Percentiles rank a stretch among this genome's conserved stretches.
phyloP scores from a whole-genome alignment of 2,888 invertebrate species.

The Tipula lateralis region DNA sequence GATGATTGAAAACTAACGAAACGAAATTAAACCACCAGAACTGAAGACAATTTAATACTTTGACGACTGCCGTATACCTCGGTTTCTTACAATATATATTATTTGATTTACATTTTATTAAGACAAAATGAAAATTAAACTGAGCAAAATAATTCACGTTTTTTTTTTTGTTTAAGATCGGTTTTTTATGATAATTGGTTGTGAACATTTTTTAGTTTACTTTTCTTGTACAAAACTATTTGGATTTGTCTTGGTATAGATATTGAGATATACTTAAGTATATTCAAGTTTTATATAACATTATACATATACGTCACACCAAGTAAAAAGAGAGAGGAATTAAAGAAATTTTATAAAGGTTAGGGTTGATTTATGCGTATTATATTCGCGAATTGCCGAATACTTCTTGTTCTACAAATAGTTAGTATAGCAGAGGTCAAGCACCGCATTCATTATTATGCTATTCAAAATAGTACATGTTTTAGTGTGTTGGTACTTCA shows the following conservation, averaged over 20 bases:
- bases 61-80: background rate
- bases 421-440: background rate
- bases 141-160: background rate
- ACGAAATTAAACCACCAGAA: background rate
- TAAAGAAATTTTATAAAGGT: background rate
- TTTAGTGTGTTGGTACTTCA: background rate
- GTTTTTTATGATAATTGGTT: background rate
- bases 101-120: slow-evolving; percentile 19
- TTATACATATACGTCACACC: background rate
- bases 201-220: background rate
- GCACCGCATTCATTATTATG: background rate
- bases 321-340: background rate
- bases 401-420: background rate
- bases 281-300: background rate
- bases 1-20: background rate
- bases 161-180: background rate
- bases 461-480: background rate
- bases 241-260: background rate
- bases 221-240: background rate
- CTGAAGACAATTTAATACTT: background rate
- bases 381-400: background rate
- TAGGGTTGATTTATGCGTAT: background rate
- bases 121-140: background rate
- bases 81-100: background rate
- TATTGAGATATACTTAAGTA: background rate